Evolutionary conservation across 2,888 invertebrate species (phyloP).

Genomic region (Dolichopus griseipennis): DNA sequence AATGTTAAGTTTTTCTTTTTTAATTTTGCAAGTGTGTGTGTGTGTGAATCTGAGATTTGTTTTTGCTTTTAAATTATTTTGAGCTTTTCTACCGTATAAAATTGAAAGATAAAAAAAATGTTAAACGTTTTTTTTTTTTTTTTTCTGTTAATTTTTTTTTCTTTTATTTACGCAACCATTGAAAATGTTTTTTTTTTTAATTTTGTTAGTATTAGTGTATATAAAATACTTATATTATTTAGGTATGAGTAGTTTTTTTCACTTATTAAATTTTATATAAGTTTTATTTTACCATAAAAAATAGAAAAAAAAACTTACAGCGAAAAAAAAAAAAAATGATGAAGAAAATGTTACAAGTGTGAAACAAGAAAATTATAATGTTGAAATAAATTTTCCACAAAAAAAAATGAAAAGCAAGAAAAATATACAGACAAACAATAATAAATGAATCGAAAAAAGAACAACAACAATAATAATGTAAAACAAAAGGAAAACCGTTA

Average conservation of each 20-base stretch:
- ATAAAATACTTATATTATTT: not conserved
- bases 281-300: not conserved
- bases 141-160: too few relatives aligned
- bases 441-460: not conserved
- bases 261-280: not conserved
- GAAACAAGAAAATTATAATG: conserved; percentile 6
- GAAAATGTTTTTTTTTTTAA: not conserved
- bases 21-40: too few relatives aligned
- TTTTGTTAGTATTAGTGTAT: not conserved
- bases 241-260: not conserved
- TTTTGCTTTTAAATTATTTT: too few relatives aligned
- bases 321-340: not conserved
- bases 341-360: conserved; percentile 5
- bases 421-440: not conserved
- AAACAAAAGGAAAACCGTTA: not conserved
- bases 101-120: too few relatives aligned
- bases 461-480: too few relatives aligned
- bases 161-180: too few relatives aligned
- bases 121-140: too few relatives aligned
- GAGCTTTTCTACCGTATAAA: too few relatives aligned
- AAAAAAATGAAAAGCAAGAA: not conserved
- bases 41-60: too few relatives aligned
- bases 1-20: too few relatives aligned
- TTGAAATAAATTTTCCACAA: conserved; percentile 4
- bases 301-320: not conserved